Percentiles rank a stretch among this genome's conserved stretches.
Evolutionary conservation across 1,140 invertebrate species (phyloP).

Genomic region (Psix sp.): DNA sequence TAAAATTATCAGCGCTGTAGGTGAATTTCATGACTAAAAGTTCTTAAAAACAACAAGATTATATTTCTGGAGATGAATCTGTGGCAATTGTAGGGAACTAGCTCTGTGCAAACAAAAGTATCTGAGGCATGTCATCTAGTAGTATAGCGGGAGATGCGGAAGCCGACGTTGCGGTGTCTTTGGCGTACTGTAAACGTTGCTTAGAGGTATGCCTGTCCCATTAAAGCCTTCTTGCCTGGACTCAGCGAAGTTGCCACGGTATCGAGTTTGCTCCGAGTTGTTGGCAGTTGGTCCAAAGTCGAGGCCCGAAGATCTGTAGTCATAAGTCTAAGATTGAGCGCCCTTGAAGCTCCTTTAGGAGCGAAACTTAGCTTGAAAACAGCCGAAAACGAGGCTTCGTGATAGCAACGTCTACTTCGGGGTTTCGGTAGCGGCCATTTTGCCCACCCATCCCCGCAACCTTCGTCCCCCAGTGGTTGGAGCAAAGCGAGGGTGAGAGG

Average conservation of each 20-base stretch:
- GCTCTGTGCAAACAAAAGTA: slow-evolving; percentile 43
- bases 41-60: no score
- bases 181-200: slow-evolving; percentile 51
- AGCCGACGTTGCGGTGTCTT: slow-evolving; percentile 54
- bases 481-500: slow-evolving; percentile 70
- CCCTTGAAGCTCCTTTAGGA: slow-evolving; percentile 47
- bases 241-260: slow-evolving; percentile 44
- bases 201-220: slow-evolving; percentile 55
- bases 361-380: slow-evolving; percentile 47
- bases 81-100: slow-evolving; percentile 2
- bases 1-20: no score
- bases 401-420: slow-evolving; percentile 68
- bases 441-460: slow-evolving; percentile 61
- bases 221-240: slow-evolving; percentile 54
- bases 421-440: slow-evolving; percentile 71
- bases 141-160: slow-evolving; percentile 38
- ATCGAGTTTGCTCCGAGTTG: slow-evolving; percentile 57
- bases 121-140: slow-evolving; percentile 39
- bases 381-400: slow-evolving; percentile 59
- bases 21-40: no score
- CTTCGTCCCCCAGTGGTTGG: slow-evolving; percentile 64
- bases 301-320: slow-evolving; percentile 41
- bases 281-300: slow-evolving; percentile 54
- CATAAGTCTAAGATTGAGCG: slow-evolving; percentile 57
- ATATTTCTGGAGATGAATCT: slow-evolving; percentile 8